These are phyloP conservation scores for Amaurobius ferox DNA, from an alignment of 2,888 invertebrate species.

Conservation along the genomic window DNA sequence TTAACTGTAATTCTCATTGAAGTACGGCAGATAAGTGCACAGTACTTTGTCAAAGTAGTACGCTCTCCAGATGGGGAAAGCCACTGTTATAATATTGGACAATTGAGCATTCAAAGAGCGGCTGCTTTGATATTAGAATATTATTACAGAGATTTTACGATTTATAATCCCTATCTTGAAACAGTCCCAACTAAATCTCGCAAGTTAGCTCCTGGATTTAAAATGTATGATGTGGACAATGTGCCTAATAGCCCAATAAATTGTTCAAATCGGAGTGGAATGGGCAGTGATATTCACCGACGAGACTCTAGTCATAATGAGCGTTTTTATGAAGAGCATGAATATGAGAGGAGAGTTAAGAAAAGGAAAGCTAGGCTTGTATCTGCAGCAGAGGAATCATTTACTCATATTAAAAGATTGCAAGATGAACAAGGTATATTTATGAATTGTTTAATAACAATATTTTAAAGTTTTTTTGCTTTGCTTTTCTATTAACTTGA, in stretches of 20 bases:
- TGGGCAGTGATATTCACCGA: conserved; percentile 88
- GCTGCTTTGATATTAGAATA: conserved; percentile 95
- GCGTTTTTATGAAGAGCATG: conserved; percentile 97
- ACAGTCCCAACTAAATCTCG: conserved; percentile 82
- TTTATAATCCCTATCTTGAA: conserved; percentile 97
- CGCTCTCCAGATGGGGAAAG: conserved; percentile 97
- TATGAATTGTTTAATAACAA: no score
- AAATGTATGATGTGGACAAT: conserved; percentile 97
- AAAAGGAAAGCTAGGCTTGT: conserved; percentile 93
- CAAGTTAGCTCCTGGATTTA: conserved; percentile 81
- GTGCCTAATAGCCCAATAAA: conserved; percentile 72
- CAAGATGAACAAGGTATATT: conserved; percentile 80
- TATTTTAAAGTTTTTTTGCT: no score
- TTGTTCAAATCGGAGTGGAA: conserved; percentile 83
- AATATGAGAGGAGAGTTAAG: conserved; percentile 93
- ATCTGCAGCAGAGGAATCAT: conserved; percentile 97
- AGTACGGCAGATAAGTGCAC: conserved; percentile 92
- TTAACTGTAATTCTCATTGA: conserved; percentile 95
- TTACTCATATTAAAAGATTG: conserved; percentile 95
- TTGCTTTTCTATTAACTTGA: no score
- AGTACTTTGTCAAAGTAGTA: conserved; percentile 85
- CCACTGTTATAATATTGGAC: conserved; percentile 87
- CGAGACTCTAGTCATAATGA: conserved; percentile 97
- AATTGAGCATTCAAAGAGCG: conserved; percentile 94
- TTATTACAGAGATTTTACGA: conserved; percentile 96